phyloP scores from a whole-genome alignment of 2,888 invertebrate species.

The Cyclophora albipunctata region DNA sequence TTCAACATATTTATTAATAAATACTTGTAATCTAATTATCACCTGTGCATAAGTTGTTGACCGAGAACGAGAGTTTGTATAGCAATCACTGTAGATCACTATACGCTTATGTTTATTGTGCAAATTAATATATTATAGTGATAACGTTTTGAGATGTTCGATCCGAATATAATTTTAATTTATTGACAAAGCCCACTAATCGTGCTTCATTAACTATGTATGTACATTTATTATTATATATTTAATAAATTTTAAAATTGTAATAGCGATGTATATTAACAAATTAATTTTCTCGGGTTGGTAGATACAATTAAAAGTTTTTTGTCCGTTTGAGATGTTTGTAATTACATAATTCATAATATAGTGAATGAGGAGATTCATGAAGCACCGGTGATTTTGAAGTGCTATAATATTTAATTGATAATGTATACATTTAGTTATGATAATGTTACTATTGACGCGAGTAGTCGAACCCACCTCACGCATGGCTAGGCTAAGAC shows the following conservation, averaged over 20 bases:
- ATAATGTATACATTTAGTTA: constrained; percentile 30
- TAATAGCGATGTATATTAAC: constrained; percentile 24
- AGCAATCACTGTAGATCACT: constrained; percentile 55
- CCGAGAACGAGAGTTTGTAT: constrained; percentile 41
- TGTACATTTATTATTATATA: constrained; percentile 38
- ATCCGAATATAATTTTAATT: constrained; percentile 47
- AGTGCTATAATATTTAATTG: constrained; percentile 40
- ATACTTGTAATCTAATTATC: constrained; percentile 36
- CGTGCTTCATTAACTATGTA: constrained; percentile 60
- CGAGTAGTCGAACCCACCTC: constrained; percentile 64
- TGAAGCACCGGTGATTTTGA: constrained; percentile 53
- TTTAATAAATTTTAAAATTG: constrained; percentile 56
- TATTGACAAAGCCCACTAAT: constrained; percentile 49
- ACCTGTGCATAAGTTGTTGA: constrained; percentile 52
- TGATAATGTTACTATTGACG: constrained; percentile 34
- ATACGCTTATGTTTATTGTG: constrained; percentile 56
- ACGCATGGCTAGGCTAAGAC: constrained; percentile 64
- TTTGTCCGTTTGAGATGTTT: constrained; percentile 48
- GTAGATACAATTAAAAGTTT: constrained; percentile 56
- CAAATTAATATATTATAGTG: constrained; percentile 41
- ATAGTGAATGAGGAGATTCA: constrained; percentile 46
- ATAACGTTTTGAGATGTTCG: constrained; percentile 37
- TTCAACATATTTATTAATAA: constrained; percentile 38
- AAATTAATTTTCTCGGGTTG: constrained; percentile 65
- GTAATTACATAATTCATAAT: constrained; percentile 39